Conservation (phyloP, 64 coral and sea anemone species). For the Porites australiensis region DNA sequence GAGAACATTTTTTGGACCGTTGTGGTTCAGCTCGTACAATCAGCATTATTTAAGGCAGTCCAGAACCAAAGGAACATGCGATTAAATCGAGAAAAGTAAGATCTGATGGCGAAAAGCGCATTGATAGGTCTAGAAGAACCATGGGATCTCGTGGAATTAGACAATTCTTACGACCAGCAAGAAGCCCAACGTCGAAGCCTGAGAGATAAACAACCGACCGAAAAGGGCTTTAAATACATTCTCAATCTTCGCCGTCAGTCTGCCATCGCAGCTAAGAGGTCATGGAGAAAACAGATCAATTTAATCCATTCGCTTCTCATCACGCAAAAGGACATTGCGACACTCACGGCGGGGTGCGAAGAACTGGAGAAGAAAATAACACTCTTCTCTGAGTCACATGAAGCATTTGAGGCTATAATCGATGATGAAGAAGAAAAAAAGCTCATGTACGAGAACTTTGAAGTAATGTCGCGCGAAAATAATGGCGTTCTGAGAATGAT, state of each 20-base stretch:
- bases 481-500: neutral
- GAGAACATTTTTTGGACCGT: too few relatives aligned
- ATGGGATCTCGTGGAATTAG: neutral
- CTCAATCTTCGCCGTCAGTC: neutral
- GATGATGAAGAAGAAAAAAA: neutral
- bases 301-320: neutral
- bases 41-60: too few relatives aligned
- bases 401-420: neutral
- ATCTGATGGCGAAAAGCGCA: neutral
- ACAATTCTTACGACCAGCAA: neutral
- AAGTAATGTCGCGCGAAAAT: neutral
- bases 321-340: neutral
- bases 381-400: neutral
- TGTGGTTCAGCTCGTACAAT: too few relatives aligned
- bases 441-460: neutral
- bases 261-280: neutral
- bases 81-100: neutral
- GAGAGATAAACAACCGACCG: neutral
- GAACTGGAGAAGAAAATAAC: neutral
- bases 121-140: neutral
- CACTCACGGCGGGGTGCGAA: neutral
- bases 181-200: neutral
- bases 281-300: slow-evolving; percentile 7
- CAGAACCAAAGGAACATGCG: neutral
- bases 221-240: neutral